A percentile compares a stretch with the other conserved stretches of the same genome.
phyloP scores from a whole-genome alignment of 2,113 vertebrate species.

The Heterocephalus glaber region DNA sequence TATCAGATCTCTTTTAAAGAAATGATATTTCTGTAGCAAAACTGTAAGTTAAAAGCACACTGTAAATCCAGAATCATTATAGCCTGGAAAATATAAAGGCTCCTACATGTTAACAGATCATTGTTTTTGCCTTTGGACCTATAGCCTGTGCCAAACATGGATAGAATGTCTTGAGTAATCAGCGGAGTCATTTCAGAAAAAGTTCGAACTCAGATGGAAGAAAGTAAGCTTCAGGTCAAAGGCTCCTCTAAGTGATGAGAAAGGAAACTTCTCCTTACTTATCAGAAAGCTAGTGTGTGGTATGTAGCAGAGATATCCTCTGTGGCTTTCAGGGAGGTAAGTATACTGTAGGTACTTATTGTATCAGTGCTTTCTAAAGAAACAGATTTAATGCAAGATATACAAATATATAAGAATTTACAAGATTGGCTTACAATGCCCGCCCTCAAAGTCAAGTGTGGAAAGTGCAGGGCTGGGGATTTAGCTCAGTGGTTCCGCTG shows the following conservation, averaged over 20 bases:
- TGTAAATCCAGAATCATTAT: background rate
- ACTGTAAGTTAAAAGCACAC: background rate
- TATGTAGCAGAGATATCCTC: background rate
- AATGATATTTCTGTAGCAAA: background rate
- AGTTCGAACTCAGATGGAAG: background rate
- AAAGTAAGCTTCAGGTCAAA: background rate
- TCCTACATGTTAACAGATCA: background rate
- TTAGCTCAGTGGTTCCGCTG: too few relatives aligned
- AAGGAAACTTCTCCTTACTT: background rate
- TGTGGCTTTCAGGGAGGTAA: background rate
- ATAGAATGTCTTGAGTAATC: background rate
- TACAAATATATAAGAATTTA: background rate
- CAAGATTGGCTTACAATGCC: background rate
- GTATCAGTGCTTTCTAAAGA: background rate
- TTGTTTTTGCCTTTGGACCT: rapidly evolving
- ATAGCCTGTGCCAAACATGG: background rate
- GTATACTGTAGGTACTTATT: background rate
- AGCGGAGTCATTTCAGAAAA: background rate
- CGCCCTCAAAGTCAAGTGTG: background rate
- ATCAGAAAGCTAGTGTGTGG: background rate
- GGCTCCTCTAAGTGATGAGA: background rate
- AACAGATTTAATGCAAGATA: background rate
- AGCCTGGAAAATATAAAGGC: background rate
- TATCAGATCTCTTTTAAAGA: background rate
- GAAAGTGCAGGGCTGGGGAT: too few relatives aligned